Conservation (phyloP, 53 echinoderm and acorn worm genomes). For the Arbacia lixula region DNA sequence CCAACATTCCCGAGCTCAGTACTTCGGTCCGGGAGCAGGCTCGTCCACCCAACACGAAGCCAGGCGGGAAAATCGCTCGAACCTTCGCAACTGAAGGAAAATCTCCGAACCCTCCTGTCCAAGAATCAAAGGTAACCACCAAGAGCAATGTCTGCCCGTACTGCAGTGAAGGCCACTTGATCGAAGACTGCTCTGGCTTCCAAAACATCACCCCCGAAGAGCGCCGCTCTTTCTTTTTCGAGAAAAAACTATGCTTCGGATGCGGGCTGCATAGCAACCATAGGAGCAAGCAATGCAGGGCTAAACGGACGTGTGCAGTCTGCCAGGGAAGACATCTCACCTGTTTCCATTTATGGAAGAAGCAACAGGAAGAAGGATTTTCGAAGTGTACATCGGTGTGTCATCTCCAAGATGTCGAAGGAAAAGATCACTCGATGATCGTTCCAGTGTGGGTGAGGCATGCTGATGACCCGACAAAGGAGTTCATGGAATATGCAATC, state of each 20-base stretch:
- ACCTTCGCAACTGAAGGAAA: constrained; percentile 22
- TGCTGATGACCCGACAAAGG: background rate
- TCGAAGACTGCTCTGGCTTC: constrained; percentile 39
- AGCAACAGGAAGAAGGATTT: background rate
- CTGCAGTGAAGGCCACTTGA: constrained; percentile 26
- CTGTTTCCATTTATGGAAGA: no score
- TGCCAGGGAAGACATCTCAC: no score
- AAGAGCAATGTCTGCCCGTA: no score
- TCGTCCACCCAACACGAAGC: background rate
- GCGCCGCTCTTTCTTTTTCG: constrained; percentile 42
- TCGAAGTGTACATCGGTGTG: constrained; percentile 8
- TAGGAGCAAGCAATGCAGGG: constrained; percentile 29
- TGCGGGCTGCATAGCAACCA: constrained; percentile 22
- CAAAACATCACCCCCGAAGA: constrained; percentile 20
- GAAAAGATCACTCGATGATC: constrained; percentile 20
- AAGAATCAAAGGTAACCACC: no score
- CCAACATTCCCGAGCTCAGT: constrained; percentile 60
- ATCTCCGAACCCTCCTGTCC: background rate
- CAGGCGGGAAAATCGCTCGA: background rate
- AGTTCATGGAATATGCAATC: background rate
- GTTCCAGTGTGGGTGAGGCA: constrained; percentile 37
- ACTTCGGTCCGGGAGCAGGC: background rate
- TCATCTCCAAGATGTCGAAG: background rate
- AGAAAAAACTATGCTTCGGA: constrained; percentile 50
- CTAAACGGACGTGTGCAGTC: constrained; percentile 14